Base-by-base conservation (phyloP, 1,140 invertebrate species). In the Leptopilina boulardi region DNA sequence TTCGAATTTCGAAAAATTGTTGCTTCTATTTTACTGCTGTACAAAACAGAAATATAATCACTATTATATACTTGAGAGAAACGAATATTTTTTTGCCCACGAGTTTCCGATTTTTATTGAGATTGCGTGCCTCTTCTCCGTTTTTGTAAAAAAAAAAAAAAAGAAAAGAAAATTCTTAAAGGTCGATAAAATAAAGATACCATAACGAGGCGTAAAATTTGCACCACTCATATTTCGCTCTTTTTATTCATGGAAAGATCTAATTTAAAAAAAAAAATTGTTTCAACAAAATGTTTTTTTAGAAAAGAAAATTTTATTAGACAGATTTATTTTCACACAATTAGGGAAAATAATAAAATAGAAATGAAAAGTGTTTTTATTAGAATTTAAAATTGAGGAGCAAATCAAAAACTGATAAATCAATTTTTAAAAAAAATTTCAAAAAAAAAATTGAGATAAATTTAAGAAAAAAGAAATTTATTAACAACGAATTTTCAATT, bases 151-250 rank as follows among this genome's bases (percentile, higher is more conserved):
- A 13, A 66, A 66, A 66, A 13, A 26, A 15, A n/a, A n/a, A n/a
- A n/a, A n/a, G n/a, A n/a, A n/a, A n/a, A n/a, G n/a, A n/a, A n/a
- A n/a, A n/a, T n/a, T n/a, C n/a, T n/a, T 26, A 30, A 66, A 66
- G 59, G 26, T 66, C 59, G 59, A 66, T 66, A 30, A 66, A 30
- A 66, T 21, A 23, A 30, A 66, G 59, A 30, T 66, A 11, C 59
- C 59, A 66, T 66, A 66, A 66, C 59, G 59, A 66, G 59, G 59
- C 59, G 59, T 30, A 66, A 66, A 66, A 26, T 23, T 66, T 66
- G 13, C 23, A n/a, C 59, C 26, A 15, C 11, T 15, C 23, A 26
- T 23, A 11, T 23, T 66, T 11, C 23, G 26, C 3, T 15, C 15
- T 26, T 30, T 30, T 66, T 26, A 23, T 66, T n/a, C 23, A 0